Base-by-base conservation (phyloP, 1,140 invertebrate genomes). In the Nebria ingens region DNA sequence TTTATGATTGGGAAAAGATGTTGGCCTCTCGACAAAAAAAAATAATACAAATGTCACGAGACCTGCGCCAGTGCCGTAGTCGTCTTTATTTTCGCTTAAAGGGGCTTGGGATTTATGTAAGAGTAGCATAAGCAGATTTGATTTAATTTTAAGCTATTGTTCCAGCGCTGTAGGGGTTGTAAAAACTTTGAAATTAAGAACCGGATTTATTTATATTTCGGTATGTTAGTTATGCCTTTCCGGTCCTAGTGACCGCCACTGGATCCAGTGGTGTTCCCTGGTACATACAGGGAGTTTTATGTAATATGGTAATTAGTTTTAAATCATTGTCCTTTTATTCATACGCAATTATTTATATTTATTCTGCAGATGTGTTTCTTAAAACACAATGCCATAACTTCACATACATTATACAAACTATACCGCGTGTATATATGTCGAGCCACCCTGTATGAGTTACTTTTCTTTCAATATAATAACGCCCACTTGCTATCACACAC, bases 301-400 rank as follows among this genome's bases (percentile, higher is more conserved):
- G 40, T 45, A 45, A 45, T 45, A 45, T 45, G 40, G 17, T 45
- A 45, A 45, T 45, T 45, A 45, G 40, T 45, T 45, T 45, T 45
- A 45, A 45, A 45, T 45, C 40, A 45, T 17, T 12, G 40, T 12
- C 15, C 40, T 45, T 17, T 45, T 45, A 45, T 45, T 45, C 40
- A 45, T 45, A 45, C 40, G 40, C 40, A 45, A 45, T 45, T 45
- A 45, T 45, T 45, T 45, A 45, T 45, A 45, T 45, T 45, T 45
- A 45, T 45, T 45, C 40, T 45, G 40, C 40, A 45, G 40, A 45
- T 45, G 40, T 45, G 9, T 17, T 17, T 11, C 40, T 34, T 34
- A n/a, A 17, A 17, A 45, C 40, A 45, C 40, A 45, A 45, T 45
- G 15, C 40, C 17, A 12, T 12, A 9, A 17, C 15, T 9, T 29